Evolutionary conservation across 2,888 invertebrate genomes (phyloP).

Genomic region (Lasioglossum calceatum): DNA sequence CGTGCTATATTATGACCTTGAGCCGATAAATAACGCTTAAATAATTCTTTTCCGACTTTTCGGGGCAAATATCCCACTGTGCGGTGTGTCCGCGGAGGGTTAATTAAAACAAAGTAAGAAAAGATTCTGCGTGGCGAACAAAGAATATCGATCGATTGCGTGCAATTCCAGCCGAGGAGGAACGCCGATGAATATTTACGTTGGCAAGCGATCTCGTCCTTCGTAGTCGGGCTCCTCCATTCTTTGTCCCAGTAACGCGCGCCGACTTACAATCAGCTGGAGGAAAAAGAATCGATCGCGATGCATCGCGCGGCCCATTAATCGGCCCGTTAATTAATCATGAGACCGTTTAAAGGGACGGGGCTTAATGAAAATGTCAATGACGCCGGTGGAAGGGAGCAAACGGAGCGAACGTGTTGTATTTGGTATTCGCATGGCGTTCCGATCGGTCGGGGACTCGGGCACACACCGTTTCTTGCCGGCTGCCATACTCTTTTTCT

Average conservation of each 20-base stretch:
- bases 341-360: constrained; percentile 51
- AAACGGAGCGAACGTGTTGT: constrained; percentile 24
- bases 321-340: constrained; percentile 67
- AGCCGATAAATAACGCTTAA: too few relatives aligned
- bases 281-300: constrained; percentile 27
- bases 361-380: constrained; percentile 69
- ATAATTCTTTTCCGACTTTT: too few relatives aligned
- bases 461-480: constrained; percentile 48
- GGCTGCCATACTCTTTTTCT: constrained; percentile 36
- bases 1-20: too few relatives aligned
- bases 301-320: constrained; percentile 41
- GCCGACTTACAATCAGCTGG: constrained; percentile 34
- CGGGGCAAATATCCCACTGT: too few relatives aligned
- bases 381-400: constrained; percentile 47
- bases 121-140: neutral
- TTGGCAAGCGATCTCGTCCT: neutral
- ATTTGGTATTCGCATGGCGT: constrained; percentile 50
- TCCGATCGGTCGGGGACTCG: constrained; percentile 13
- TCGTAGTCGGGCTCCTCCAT: neutral
- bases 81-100: neutral
- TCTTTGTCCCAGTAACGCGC: constrained; percentile 16
- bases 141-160: neutral
- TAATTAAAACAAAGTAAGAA: neutral
- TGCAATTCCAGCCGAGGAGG: neutral
- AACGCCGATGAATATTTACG: constrained; percentile 15